These are phyloP conservation scores for human DNA, from an alignment of 2,113 vertebrate genomes.

Conservation along the genomic window DNA sequence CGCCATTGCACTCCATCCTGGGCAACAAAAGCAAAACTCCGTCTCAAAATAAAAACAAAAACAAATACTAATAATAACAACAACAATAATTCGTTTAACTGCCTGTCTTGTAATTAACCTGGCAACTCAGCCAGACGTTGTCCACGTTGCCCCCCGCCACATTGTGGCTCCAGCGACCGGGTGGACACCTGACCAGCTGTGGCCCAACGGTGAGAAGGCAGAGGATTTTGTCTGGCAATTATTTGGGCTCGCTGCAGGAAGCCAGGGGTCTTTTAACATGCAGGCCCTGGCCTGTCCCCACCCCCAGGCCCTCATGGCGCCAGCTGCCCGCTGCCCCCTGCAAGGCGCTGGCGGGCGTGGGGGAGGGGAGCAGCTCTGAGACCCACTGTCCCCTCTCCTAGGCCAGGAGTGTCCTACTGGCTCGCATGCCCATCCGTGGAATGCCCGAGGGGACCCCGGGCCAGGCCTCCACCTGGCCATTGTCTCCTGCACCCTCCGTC, in stretches of 20 bases:
- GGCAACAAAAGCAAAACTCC: too few relatives aligned
- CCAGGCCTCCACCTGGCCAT: background rate
- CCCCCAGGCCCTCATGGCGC: slow-evolving; percentile 16
- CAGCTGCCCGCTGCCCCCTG: slow-evolving; percentile 49
- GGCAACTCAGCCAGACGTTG: background rate
- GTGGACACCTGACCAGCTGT: background rate
- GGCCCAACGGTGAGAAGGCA: background rate
- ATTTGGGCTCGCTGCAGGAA: background rate
- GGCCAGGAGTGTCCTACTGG: background rate
- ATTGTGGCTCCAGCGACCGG: background rate
- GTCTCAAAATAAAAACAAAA: too few relatives aligned
- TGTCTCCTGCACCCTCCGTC: background rate
- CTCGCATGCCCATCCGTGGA: background rate
- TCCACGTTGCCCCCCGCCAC: fast-evolving
- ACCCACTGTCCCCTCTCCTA: background rate
- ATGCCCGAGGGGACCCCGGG: background rate
- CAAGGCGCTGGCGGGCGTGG: background rate
- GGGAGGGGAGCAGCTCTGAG: background rate
- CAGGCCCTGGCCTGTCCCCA: slow-evolving; percentile 38
- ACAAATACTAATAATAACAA: too few relatives aligned
- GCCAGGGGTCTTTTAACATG: slow-evolving; percentile 50
- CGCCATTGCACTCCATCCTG: too few relatives aligned
- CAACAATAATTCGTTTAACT: background rate
- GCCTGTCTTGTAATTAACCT: background rate
- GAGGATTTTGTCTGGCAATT: background rate